Percentiles rank a stretch among this genome's conserved stretches.
These are phyloP conservation scores for Drosophila ambigua DNA, from an alignment of 1,140 invertebrate species.

Conservation along the genomic window DNA sequence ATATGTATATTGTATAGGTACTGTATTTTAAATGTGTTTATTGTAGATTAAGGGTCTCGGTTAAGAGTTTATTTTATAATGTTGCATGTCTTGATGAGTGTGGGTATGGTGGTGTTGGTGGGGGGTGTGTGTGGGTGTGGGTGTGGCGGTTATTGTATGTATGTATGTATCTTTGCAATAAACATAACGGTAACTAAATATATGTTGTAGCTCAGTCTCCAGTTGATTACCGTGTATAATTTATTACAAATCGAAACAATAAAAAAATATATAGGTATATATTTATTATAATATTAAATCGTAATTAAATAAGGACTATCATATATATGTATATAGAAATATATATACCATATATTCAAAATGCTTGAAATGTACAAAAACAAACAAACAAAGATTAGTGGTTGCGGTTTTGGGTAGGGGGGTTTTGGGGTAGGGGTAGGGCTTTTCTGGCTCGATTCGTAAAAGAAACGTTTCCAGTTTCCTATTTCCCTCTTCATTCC, in stretches of 20 bases:
- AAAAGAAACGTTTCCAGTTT: constrained; percentile 14
- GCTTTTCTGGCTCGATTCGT: constrained; percentile 9
- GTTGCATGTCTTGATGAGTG: constrained; percentile 9
- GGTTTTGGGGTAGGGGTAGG: constrained; percentile 1
- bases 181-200: constrained; percentile 82
- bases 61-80: constrained; percentile 4
- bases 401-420: constrained; percentile 11
- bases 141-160: constrained; percentile 1
- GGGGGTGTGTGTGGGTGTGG: background rate
- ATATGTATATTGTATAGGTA: constrained; percentile 14
- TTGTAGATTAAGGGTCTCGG: too few species aligned
- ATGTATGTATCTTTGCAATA: constrained; percentile 60
- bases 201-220: constrained; percentile 83
- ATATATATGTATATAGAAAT: constrained; percentile 48
- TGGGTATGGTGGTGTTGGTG: constrained; percentile 5
- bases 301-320: constrained; percentile 48
- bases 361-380: constrained; percentile 59
- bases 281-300: constrained; percentile 36
- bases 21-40: constrained; percentile 12
- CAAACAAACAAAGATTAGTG: constrained; percentile 47
- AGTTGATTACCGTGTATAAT: constrained; percentile 76
- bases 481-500: constrained; percentile 24
- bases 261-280: constrained; percentile 51
- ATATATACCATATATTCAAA: constrained; percentile 43
- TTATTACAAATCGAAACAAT: constrained; percentile 68